These are phyloP conservation scores for Lasioglossum lativentre DNA, from an alignment of 2,888 invertebrate species.

Conservation along the genomic window DNA sequence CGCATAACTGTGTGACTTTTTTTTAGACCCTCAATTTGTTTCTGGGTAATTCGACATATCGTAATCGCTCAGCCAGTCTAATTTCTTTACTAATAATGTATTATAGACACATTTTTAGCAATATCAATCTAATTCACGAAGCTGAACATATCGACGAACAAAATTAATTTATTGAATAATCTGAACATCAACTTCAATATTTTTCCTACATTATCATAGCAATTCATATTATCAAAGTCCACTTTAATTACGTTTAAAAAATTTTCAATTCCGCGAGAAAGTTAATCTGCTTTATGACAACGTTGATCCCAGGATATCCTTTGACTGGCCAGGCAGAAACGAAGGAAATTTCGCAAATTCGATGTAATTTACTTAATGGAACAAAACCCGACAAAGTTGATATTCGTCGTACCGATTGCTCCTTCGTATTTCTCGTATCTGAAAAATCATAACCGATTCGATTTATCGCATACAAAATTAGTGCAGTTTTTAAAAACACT, in stretches of 20 bases:
- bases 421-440: not conserved
- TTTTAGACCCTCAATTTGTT: no score
- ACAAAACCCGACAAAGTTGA: not conserved
- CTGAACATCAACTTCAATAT: no score
- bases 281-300: not conserved
- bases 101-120: not conserved
- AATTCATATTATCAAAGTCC: not conserved
- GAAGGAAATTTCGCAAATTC: slow-evolving; percentile 28
- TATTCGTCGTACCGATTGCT: not conserved
- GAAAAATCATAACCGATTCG: not conserved
- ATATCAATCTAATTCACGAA: not conserved
- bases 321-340: not conserved
- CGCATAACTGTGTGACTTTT: not conserved
- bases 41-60: not conserved
- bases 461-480: not conserved
- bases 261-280: not conserved
- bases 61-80: not conserved
- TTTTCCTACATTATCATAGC: no score
- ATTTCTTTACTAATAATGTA: not conserved
- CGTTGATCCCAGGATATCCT: not conserved
- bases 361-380: not conserved
- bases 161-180: not conserved
- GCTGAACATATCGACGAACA: not conserved
- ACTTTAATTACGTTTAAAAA: not conserved
- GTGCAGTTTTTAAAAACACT: no score